Conservation (phyloP, 2,888 invertebrate genomes). For the Zeuzera pyrina region DNA sequence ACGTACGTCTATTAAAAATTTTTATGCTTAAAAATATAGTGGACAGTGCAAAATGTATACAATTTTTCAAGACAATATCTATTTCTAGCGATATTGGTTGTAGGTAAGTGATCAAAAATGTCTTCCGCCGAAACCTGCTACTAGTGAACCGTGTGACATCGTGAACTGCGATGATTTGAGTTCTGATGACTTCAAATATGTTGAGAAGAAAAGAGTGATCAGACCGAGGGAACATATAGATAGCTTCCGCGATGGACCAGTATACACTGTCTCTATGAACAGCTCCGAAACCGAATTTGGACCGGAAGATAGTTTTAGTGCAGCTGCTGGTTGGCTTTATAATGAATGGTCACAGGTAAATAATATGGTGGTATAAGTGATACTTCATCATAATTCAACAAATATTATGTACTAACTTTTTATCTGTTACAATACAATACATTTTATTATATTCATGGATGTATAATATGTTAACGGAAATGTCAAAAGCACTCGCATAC, state of each 20-base stretch:
- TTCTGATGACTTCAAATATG: slow-evolving; percentile 27
- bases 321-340: slow-evolving; percentile 66
- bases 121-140: slow-evolving; percentile 39
- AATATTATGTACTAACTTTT: no score
- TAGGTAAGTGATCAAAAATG: slow-evolving; percentile 60
- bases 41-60: no score
- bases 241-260: slow-evolving; percentile 50
- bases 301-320: slow-evolving; percentile 52
- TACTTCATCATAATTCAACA: background rate
- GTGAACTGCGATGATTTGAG: slow-evolving; percentile 35
- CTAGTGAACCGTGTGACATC: slow-evolving; percentile 42
- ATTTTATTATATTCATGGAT: no score
- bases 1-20: no score
- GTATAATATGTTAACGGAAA: no score
- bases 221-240: slow-evolving; percentile 41
- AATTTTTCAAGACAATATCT: slow-evolving; percentile 1
- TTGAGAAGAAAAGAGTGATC: slow-evolving; percentile 29
- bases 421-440: no score
- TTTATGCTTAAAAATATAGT: no score
- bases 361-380: background rate
- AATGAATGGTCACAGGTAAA: slow-evolving; percentile 74
- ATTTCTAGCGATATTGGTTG: slow-evolving; percentile 7
- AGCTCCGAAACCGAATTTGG: slow-evolving; percentile 44
- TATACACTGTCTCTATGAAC: slow-evolving; percentile 51
- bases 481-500: no score